Evolutionary conservation across 2,113 vertebrate genomes (phyloP).

Genomic region (Gadus chalcogrammus): DNA sequence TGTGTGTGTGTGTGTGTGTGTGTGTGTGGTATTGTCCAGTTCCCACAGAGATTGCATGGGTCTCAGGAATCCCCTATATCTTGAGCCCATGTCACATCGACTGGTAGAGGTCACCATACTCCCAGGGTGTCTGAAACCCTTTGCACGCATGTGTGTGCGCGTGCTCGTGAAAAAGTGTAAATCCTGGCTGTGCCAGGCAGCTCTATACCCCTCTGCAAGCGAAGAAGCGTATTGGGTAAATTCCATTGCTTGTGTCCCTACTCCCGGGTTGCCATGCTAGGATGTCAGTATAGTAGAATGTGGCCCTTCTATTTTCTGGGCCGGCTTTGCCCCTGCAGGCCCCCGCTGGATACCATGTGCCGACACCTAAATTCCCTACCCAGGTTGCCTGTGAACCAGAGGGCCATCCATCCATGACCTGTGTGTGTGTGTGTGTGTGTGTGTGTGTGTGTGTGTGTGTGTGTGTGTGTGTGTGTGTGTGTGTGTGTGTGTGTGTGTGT

Average conservation of each 20-base stretch:
- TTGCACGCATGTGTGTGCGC: conserved; percentile 41
- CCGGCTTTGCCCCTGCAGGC: conserved; percentile 32
- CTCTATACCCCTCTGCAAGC: conserved; percentile 41
- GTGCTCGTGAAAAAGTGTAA: conserved; percentile 33
- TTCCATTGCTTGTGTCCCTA: conserved; percentile 48
- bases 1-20: not conserved
- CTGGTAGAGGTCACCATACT: conserved; percentile 62
- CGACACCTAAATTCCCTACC: conserved; percentile 27
- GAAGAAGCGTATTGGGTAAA: conserved; percentile 44
- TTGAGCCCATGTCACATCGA: conserved; percentile 44
- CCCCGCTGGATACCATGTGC: conserved; percentile 34
- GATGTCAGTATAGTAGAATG: conserved; percentile 36
- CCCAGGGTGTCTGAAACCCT: conserved; percentile 46
- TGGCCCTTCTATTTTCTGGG: conserved; percentile 36
- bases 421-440: conserved; percentile 14
- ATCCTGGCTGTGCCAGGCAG: conserved; percentile 49
- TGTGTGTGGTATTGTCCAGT: not conserved
- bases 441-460: conserved; percentile 8
- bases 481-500: no score
- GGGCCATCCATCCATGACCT: conserved; percentile 26
- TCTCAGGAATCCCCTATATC: conserved; percentile 29
- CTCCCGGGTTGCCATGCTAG: conserved; percentile 52
- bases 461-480: not conserved
- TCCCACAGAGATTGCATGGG: conserved; percentile 13
- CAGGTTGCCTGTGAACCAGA: conserved; percentile 46